Evolutionary conservation across 2,113 vertebrate genomes (phyloP), one percentile per base, ranked within the genome.

Genomic region (Turdus rufiventris): DNA sequence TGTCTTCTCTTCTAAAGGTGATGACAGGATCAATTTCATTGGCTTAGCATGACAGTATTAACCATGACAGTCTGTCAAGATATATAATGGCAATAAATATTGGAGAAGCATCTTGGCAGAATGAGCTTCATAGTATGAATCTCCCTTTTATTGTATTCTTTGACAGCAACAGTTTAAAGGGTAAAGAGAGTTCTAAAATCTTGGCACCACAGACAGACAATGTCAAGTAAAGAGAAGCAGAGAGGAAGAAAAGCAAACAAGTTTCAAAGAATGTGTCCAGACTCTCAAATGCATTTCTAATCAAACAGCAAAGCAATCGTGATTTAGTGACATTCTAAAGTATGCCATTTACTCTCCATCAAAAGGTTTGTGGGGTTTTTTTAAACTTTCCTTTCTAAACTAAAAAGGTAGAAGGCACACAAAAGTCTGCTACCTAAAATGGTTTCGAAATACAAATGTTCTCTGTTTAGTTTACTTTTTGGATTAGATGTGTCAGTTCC

Each of bases 1-100:
- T 94, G 72, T 51, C 78, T 91, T 95, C 68, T 88, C 82, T 67
- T 94, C 85, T 80, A 88, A 91, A 96, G 71, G 76, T 91, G 82
- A 90, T 76, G 89, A 96, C 88, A 96, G 62, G 93, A 96, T 94
- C 33, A 21, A 96, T 96, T 97, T 97, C 62, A 88, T 88, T 97
- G 91, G 84, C 71, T 94, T 84, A 77, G 89, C 91, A 97, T 79
- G 86, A 84, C 67, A 73, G 29, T 91, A 95, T 97, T 97, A 97
- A 95, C 97, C 89, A 88, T 57, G 84, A 89, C 6, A 8, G 9
- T n/a, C 84, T 96, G 89, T 96, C 96, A 95, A 89, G 86, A 92
- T 80, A 80, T 56, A 77, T 75, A 96, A 96, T 67, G 68, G 83
- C 36, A 71, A 90, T 91, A 58, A 92, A 82, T 94, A 68, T 87